Conservation (phyloP, 2,113 vertebrate genomes). For the Meriones unguiculatus region DNA sequence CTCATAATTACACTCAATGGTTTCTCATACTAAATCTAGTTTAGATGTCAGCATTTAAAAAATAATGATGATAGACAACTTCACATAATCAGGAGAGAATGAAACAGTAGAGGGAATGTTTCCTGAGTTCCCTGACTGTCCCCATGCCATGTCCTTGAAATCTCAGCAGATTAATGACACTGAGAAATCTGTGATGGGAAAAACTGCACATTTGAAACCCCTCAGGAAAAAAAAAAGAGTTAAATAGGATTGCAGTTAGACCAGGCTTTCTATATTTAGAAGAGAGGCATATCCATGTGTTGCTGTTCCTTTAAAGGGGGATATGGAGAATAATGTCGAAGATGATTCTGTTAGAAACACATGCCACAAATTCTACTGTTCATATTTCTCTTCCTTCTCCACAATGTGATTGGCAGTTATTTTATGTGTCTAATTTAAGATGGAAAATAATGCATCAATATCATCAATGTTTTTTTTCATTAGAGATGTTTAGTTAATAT, state of each 20-base stretch:
- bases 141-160: not conserved
- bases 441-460: not conserved
- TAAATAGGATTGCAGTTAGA: not conserved
- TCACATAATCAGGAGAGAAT: not conserved
- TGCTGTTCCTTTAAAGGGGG: not conserved
- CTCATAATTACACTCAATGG: conserved; percentile 6
- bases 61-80: not conserved
- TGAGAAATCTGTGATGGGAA: not conserved
- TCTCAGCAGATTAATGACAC: not conserved
- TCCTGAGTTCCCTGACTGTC: not conserved
- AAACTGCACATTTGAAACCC: not conserved
- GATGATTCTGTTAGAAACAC: not conserved
- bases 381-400: not conserved
- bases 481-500: not conserved
- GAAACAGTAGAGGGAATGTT: not conserved
- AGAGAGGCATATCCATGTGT: not conserved
- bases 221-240: not conserved
- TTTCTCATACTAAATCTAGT: conserved; percentile 8
- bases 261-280: not conserved
- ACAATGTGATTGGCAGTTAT: not conserved
- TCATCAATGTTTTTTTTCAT: not conserved
- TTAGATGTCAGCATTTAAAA: conserved; percentile 21
- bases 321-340: not conserved
- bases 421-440: not conserved
- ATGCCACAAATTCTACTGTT: not conserved